Conservation (phyloP, 92 coral and sea anemone genomes). For the Ricordea florida region DNA sequence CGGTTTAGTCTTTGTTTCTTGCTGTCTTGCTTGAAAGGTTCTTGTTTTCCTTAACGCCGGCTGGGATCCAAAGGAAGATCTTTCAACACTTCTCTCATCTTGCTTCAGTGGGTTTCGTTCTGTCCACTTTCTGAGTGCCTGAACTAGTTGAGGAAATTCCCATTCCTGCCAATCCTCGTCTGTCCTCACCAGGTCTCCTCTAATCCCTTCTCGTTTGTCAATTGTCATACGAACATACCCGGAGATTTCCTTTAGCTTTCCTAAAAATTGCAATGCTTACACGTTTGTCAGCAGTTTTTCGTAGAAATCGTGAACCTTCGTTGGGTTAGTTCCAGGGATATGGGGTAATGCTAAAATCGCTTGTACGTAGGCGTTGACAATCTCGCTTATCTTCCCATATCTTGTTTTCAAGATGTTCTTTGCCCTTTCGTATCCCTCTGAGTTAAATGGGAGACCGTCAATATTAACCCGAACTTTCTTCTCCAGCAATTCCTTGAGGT, state of each 20-base stretch:
- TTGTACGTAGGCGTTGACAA: constrained; percentile 62
- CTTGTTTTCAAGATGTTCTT: constrained; percentile 51
- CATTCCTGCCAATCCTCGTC: constrained; percentile 67
- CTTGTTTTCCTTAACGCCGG: not conserved
- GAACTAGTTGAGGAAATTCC: constrained; percentile 59
- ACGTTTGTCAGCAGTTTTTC: constrained; percentile 59
- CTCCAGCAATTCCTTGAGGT: constrained; percentile 40
- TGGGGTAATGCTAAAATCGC: constrained; percentile 57
- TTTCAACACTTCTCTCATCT: constrained; percentile 9
- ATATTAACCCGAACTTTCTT: constrained; percentile 33
- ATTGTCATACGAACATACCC: constrained; percentile 59
- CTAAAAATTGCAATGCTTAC: constrained; percentile 64
- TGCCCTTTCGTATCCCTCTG: constrained; percentile 66
- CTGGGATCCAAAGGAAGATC: too few relatives aligned
- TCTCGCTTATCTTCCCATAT: constrained; percentile 69
- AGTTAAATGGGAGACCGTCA: constrained; percentile 49
- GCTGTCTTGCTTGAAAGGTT: constrained; percentile 7
- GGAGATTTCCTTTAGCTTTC: constrained; percentile 59
- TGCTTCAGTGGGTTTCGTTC: constrained; percentile 52
- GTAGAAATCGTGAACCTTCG: constrained; percentile 52
- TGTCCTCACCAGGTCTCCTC: constrained; percentile 64
- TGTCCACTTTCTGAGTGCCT: constrained; percentile 67
- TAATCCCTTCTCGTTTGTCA: constrained; percentile 68
- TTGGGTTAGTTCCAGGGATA: constrained; percentile 62
- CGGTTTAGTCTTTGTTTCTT: too few relatives aligned